Evolutionary conservation across 2,113 vertebrate genomes (phyloP).

Genomic region (Cromileptes altivelis): DNA sequence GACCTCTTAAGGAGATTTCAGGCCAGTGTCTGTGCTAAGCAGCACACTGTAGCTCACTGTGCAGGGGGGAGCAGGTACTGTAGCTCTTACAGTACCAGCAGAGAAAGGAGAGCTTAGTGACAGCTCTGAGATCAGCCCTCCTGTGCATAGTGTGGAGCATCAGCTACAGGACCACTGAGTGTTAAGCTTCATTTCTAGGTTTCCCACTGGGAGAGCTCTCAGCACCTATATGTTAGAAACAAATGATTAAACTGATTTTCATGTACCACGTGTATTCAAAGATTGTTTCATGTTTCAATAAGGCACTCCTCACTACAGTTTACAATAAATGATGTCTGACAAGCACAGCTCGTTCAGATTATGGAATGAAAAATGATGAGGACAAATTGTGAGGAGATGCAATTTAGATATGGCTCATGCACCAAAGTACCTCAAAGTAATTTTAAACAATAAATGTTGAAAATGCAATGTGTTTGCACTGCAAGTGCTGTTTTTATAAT

Average conservation of each 20-base stretch:
- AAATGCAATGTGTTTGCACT: neutral
- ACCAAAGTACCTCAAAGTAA: neutral
- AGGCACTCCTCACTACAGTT: neutral
- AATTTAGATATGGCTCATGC: neutral
- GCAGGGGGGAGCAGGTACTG: conserved; percentile 44
- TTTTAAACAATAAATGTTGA: neutral
- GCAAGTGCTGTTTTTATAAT: neutral
- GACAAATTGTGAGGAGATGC: neutral
- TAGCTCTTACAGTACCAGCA: conserved; percentile 31
- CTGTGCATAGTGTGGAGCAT: conserved; percentile 23
- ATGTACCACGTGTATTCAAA: neutral
- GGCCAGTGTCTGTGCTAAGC: conserved; percentile 62
- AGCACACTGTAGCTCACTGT: conserved; percentile 41
- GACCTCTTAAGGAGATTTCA: conserved; percentile 78
- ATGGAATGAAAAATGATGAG: neutral
- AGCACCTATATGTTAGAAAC: neutral
- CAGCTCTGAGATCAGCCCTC: conserved; percentile 60
- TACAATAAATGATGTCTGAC: neutral
- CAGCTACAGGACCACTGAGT: neutral
- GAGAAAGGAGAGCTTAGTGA: conserved; percentile 36
- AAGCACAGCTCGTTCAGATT: neutral
- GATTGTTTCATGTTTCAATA: neutral
- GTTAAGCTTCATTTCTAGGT: conserved; percentile 14
- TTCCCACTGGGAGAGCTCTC: neutral
- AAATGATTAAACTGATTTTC: neutral